phyloP scores from a whole-genome alignment of 1,140 invertebrate species.

The Hormaphis cornu region DNA sequence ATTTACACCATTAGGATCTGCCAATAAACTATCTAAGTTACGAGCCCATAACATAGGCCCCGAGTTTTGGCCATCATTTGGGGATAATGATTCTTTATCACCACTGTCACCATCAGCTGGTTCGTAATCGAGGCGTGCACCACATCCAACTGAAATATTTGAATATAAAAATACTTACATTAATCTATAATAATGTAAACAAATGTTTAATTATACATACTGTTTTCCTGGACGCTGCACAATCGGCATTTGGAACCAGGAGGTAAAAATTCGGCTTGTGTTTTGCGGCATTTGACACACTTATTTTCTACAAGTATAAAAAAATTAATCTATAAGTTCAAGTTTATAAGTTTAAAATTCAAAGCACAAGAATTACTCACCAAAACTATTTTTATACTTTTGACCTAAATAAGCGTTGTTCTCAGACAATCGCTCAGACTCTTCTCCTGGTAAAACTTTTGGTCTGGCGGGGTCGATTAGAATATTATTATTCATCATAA shows the following conservation, averaged over 20 bases:
- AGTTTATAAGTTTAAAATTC: not conserved
- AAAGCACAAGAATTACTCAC: not conserved
- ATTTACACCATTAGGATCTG: slow-evolving; percentile 75
- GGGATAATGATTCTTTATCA: slow-evolving; percentile 12
- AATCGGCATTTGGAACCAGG: slow-evolving; percentile 4
- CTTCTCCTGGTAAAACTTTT: slow-evolving; percentile 26
- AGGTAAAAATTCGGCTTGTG: not conserved
- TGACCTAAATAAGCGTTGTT: slow-evolving; percentile 1
- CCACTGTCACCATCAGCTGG: slow-evolving; percentile 23
- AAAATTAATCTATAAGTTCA: not conserved
- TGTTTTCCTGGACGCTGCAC: slow-evolving; percentile 12
- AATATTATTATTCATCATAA: slow-evolving; percentile 27
- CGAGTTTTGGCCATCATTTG: slow-evolving; percentile 5
- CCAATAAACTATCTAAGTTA: slow-evolving; percentile 66
- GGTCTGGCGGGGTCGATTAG: slow-evolving; percentile 28
- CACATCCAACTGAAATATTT: not conserved
- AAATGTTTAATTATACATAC: not conserved
- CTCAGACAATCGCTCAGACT: slow-evolving; percentile 20
- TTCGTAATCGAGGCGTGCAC: slow-evolving; percentile 23
- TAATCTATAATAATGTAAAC: not conserved
- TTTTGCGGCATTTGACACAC: slow-evolving; percentile 13
- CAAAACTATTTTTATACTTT: slow-evolving; percentile 6
- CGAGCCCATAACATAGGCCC: slow-evolving; percentile 56
- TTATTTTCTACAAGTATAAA: slow-evolving; percentile 14
- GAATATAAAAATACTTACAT: not conserved